Evolutionary conservation across 2,888 invertebrate species (phyloP).

Genomic region (Plebejus anna): DNA sequence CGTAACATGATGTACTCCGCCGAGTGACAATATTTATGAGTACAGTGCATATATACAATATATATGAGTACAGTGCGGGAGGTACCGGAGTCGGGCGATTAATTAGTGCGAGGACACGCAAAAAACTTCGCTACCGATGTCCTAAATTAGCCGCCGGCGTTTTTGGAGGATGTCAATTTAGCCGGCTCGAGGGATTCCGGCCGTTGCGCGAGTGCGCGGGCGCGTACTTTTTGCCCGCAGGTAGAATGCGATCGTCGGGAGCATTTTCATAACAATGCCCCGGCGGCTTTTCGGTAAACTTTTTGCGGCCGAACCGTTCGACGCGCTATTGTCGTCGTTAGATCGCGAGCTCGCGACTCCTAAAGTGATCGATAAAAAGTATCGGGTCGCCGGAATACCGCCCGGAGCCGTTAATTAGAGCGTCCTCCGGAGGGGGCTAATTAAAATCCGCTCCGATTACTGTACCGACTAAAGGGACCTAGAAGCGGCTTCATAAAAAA

Average conservation of each 20-base stretch:
- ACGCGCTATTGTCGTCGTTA: slow-evolving; percentile 75
- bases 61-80: slow-evolving; percentile 40
- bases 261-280: slow-evolving; percentile 79
- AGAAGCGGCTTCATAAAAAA: slow-evolving; percentile 34
- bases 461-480: neutral
- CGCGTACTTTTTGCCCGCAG: slow-evolving; percentile 71
- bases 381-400: slow-evolving; percentile 53
- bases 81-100: slow-evolving; percentile 43
- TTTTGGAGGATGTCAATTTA: slow-evolving; percentile 71
- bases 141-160: slow-evolving; percentile 70
- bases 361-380: slow-evolving; percentile 67
- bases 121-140: slow-evolving; percentile 64
- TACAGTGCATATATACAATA: slow-evolving; percentile 38
- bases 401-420: slow-evolving; percentile 61
- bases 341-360: slow-evolving; percentile 71
- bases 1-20: neutral
- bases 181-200: slow-evolving; percentile 57
- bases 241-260: slow-evolving; percentile 72
- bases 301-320: slow-evolving; percentile 68
- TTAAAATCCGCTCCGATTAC: slow-evolving; percentile 1
- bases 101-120: slow-evolving; percentile 48
- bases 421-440: slow-evolving; percentile 20
- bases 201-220: slow-evolving; percentile 67
- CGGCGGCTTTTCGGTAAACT: slow-evolving; percentile 68
- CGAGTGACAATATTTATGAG: slow-evolving; percentile 24